Evolutionary conservation across 2,113 vertebrate genomes (phyloP).

Genomic region (Eclectus roratus): DNA sequence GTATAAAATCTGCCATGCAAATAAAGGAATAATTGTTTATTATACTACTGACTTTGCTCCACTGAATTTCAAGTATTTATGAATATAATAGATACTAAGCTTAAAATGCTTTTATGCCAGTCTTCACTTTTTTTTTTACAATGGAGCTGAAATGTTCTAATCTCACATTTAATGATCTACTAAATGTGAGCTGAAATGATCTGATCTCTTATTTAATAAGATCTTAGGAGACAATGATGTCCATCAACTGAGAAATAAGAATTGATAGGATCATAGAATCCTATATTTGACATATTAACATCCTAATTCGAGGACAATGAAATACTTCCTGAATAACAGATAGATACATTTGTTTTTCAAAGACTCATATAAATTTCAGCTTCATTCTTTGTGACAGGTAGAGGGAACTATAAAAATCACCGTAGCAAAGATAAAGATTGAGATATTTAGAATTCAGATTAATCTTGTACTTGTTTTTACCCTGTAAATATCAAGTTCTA

Average conservation of each 20-base stretch:
- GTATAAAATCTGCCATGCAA: neutral
- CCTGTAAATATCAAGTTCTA: neutral
- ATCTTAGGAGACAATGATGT: neutral
- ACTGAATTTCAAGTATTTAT: neutral
- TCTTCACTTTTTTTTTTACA: neutral
- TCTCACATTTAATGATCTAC: neutral
- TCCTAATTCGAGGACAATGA: neutral
- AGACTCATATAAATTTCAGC: neutral
- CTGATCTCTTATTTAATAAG: neutral
- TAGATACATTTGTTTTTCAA: neutral
- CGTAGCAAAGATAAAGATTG: neutral
- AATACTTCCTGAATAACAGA: neutral
- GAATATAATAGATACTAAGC: neutral
- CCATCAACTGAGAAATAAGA: neutral
- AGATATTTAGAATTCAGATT: neutral
- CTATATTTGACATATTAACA: neutral
- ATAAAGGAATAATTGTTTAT: neutral
- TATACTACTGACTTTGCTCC: neutral
- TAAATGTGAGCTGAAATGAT: neutral
- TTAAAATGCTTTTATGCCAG: rapidly evolving
- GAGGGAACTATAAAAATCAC: neutral
- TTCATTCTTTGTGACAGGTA: neutral
- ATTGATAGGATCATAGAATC: neutral
- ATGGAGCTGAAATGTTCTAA: neutral
- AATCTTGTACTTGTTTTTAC: neutral